Evolutionary conservation across 30 jellyfish, hydroid and myxozoan genomes (phyloP), one percentile per base, ranked within the genome.

Genomic region (Euphysa ruthae): DNA sequence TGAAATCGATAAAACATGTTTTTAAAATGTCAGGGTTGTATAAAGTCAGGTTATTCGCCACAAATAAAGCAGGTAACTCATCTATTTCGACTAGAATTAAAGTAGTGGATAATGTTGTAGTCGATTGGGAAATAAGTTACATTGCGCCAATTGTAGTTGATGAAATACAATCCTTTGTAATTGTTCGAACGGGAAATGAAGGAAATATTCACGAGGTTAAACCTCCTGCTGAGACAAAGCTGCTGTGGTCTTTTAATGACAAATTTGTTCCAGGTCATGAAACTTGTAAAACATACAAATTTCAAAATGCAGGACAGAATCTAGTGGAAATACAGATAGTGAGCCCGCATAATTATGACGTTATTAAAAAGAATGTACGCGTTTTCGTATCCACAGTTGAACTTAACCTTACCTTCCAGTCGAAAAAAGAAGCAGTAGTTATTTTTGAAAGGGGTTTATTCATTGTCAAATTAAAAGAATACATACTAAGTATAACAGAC

Each of bases 31-130:
- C 46, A 1, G 96, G 96, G 12, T 55, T 61, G 0, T 85, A 85
- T 71, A 55, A 46, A 38, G 82, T 85, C 27, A 64, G 71, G 27
- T 60, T 85, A 63, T 50, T 34, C 10, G 96, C 96, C 14, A 43
- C 73, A 22, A 78, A 78, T 64, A 38, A 50, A 12, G 91, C 79
- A 0, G 91, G 91, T 1, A 63, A 77, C 1, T 56, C 49, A 28
- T 61, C 96, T 12, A 91, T 76, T 14, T 21, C 60, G 13, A 26
- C 49, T 3, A 27, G 24, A n/a, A 32, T 68, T 35, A 27, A 24
- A 24, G 24, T 68, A 1, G 69, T 68, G 4, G 46, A 68, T 22
- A 55, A 68, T 10, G 2, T 49, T 32, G 12, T 20, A 6, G 3
- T 43, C 16, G 29, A 68, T 29, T 72, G 73, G 28, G 16, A 68